Base-by-base conservation (phyloP, 2,888 invertebrate species). In the Allophyes oxyacanthae region DNA sequence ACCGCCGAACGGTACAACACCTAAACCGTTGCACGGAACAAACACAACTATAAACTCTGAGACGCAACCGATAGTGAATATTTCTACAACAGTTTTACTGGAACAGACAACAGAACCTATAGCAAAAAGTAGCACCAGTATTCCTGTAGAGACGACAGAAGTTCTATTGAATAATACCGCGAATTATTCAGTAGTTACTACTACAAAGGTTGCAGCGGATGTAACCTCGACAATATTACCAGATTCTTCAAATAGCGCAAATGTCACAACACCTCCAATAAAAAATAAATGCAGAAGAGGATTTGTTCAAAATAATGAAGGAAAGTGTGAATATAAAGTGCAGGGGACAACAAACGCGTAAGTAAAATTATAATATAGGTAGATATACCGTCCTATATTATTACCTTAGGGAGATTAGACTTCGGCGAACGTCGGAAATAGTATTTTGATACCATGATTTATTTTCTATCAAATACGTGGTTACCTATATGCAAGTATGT, bases 1-100 rank as follows among this genome's bases (percentile, higher is more conserved):
- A 88, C 96, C 96, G 25, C 87, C 86, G 65, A 89, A 87, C 77
- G 88, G 90, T 63, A 90, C 90, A 38, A 91, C 92, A 59, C 79
- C 84, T 38, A 92, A 88, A 83, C 93, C 94, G 75, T 79, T 86
- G 79, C 90, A 87, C 64, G 72, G 67, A 59, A 83, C 86, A 37
- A 85, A 59, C 41, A 62, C 81, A 52, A 56, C 68, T 44, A 59
- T 77, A 57, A 77, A 72, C 57, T 63, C 59, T 49, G 72, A 72
- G 50, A 76, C 14, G 32, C 71, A 72, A 69, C 78, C 80, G 63
- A 86, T 84, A 68, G 77, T 70, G 34, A 87, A 77, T 44, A 66
- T 60, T 42, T 59, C 73, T 14, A 65, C 76, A 42, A 51, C 73
- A 49, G 49, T 70, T 37, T 40, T 55, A 28, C 14, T 58, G 33